Evolutionary conservation across 2,113 vertebrate species (phyloP), one percentile per base, ranked within the genome.

Genomic region (Channa maculata): DNA sequence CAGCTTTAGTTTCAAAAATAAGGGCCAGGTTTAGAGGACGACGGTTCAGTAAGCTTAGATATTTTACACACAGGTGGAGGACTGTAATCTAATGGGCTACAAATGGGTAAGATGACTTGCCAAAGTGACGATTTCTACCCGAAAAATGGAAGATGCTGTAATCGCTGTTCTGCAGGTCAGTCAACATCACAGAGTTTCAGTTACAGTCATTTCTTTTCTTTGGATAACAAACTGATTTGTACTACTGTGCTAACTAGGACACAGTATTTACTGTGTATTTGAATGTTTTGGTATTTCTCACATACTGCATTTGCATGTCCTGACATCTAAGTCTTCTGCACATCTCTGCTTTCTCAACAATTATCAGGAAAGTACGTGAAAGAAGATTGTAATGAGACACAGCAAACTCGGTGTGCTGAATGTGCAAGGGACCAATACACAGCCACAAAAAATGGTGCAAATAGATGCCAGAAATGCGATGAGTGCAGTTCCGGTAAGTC

Each of bases 151-250:
- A 4, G 0, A 36, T 91, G 89, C 80, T 92, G 91, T 8, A 15
- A 71, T 8, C 36, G 5, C 7, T 92, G 91, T 34, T 3, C 37
- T 9, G 65, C 86, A 89, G 91, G 91, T 92, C 24, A 83, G 90
- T 92, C 44, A 24, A 71, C 13, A 5, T 38, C 33, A 38, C 1
- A 2, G 58, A 24, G 10, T 11, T 61, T 66, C 3, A 33, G 0
- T 54, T 46, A 41, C 5, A 36, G 36, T 66, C 62, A 2, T 37
- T 59, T 63, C 24, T 24, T 43, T n/a, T 57, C 12, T 44, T 14
- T 34, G 1, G n/a, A 53, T 6, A 14, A 70, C 0, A 43, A 38
- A 37, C 24, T 11, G 24, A 24, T 46, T 39, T 33, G 34, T 12
- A 9, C 11, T 39, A 60, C 8, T 41, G 7, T 46, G 1, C 4